Conservation (phyloP, 1,140 invertebrate species). For the Solen grandis region DNA sequence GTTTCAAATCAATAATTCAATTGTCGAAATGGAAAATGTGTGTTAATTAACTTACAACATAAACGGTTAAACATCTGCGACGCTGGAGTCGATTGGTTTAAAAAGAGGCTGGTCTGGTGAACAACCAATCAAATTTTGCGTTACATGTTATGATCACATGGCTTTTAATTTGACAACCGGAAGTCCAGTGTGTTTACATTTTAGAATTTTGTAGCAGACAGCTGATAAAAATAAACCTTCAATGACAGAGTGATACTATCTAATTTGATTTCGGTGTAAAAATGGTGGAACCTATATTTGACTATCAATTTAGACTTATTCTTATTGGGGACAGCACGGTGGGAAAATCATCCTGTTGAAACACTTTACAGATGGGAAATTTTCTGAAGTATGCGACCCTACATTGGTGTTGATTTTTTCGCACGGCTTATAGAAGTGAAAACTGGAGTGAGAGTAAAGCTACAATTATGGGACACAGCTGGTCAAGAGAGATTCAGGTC, state of each 20-base stretch:
- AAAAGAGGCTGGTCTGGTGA: too few species aligned
- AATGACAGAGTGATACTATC: not conserved
- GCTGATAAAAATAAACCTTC: not conserved
- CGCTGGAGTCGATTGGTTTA: too few species aligned
- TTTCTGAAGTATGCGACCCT: constrained; percentile 97
- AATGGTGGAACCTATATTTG: constrained; percentile 95
- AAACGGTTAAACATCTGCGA: too few species aligned
- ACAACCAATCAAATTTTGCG: too few species aligned
- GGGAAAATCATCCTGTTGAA: constrained; percentile 93
- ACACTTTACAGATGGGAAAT: constrained; percentile 99
- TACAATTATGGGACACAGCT: constrained; percentile 99
- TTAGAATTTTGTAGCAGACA: not conserved
- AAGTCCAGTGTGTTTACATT: constrained; percentile 45
- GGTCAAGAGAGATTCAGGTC: constrained; percentile 97
- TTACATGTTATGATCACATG: too few species aligned
- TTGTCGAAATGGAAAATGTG: too few species aligned
- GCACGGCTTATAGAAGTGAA: constrained; percentile 97
- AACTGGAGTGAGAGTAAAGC: constrained; percentile 94
- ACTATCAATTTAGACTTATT: constrained; percentile 98
- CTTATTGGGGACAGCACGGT: constrained; percentile 99
- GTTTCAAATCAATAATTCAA: too few species aligned
- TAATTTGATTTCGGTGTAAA: not conserved
- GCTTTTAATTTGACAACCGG: constrained; percentile 30
- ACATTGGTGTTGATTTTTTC: constrained; percentile 99
- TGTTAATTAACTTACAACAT: too few species aligned